Base-by-base conservation (phyloP, 2,888 invertebrate species). In the Sipunculus nudus region DNA sequence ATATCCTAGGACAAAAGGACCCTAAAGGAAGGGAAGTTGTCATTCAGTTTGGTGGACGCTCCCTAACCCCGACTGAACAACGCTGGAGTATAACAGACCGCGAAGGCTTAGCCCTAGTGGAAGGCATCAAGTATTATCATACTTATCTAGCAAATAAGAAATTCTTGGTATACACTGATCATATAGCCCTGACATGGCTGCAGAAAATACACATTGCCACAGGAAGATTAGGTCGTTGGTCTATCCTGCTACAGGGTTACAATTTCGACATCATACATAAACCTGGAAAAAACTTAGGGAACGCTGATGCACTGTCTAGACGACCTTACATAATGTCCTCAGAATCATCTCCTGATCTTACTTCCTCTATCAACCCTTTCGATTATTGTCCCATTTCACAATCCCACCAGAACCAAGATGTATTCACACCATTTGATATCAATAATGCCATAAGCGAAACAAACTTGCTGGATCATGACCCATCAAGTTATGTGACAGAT, bases 101-200 rank as follows among this genome's bases (percentile, higher is more conserved):
- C 43, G 70, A 70, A 61, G 58, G 65, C 28, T 38, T 70, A 23
- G 68, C 68, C 4, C 35, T 69, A 8, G 60, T 68, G n/a, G 70
- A 67, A 54, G 70, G 66, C 23, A 52, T 73, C 16, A 61, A 62
- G 29, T 41, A 57, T 10, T 71, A 64, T 41, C 52, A 59, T 4
- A 53, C 56, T 19, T 73, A 65, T 43, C 46, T 72, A 16, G 45
- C 65, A n/a, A 38, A 60, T 29, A 50, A 53, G 8, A 54, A 54
- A 26, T 72, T 72, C 48, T 56, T 50, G 3, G 62, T 67, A 3
- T 41, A 55, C 31, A 72, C 72, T 3, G 70, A 73, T 50, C 68
- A 71, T 46, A 50, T 47, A 3, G 57, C 64, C 31, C 55, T 69
- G 0, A 59, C 55, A 28, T 70, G 62, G 58, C 50, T 72, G 3